These are phyloP conservation scores for Achlya flavicornis DNA, from an alignment of 2,888 invertebrate species.

Conservation along the genomic window DNA sequence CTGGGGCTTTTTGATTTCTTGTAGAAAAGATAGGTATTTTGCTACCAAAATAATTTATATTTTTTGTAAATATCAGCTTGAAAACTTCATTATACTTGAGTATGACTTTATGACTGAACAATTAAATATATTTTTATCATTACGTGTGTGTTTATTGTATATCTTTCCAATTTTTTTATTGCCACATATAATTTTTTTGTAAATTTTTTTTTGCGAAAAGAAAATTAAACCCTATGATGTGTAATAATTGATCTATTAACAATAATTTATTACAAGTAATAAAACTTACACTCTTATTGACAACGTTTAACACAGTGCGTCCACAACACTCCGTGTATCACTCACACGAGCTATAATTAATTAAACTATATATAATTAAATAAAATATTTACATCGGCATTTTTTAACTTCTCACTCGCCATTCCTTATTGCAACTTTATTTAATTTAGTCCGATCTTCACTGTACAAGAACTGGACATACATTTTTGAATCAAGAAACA, in stretches of 20 bases:
- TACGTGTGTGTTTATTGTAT: background rate
- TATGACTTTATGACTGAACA: conserved; percentile 29
- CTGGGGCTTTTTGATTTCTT: too few species aligned
- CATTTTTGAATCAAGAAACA: background rate
- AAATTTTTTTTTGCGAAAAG: too few species aligned
- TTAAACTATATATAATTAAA: conserved; percentile 60
- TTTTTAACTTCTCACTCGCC: background rate
- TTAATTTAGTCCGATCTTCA: conserved; percentile 15
- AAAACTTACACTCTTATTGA: conserved; percentile 71
- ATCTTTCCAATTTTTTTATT: too few species aligned
- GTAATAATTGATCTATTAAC: conserved; percentile 82
- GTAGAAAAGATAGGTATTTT: background rate
- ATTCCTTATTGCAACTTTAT: conserved; percentile 14
- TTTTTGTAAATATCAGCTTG: conserved; percentile 15
- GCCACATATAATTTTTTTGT: too few species aligned
- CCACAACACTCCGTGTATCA: conserved; percentile 49
- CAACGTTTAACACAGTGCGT: conserved; percentile 59
- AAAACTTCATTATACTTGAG: conserved; percentile 23
- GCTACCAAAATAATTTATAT: background rate
- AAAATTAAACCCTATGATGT: conserved; percentile 46
- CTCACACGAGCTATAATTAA: conserved; percentile 43
- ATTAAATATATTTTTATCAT: conserved; percentile 30
- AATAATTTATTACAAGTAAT: conserved; percentile 79
- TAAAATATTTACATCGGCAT: conserved; percentile 67
- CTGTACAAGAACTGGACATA: conserved; percentile 15